A percentile compares a stretch with the other conserved stretches of the same genome.
These are phyloP conservation scores for Hirundo rustica DNA, from an alignment of 2,797 vertebrate genomes.

Conservation along the genomic window DNA sequence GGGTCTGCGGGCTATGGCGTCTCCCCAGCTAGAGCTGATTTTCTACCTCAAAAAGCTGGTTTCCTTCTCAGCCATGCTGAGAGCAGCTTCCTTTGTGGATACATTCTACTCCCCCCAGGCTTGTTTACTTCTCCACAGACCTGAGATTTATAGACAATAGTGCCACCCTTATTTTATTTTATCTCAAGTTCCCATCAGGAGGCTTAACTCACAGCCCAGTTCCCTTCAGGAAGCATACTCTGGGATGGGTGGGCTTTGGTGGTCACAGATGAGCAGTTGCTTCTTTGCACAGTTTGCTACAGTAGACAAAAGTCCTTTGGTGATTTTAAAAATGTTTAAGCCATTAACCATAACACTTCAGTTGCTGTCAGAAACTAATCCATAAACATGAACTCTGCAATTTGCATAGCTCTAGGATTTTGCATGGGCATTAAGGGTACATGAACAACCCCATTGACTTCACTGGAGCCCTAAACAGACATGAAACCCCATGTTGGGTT, in stretches of 20 bases:
- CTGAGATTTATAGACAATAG: neutral
- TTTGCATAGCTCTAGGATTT: neutral
- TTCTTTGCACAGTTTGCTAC: neutral
- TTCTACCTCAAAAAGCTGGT: neutral
- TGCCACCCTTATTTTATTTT: neutral
- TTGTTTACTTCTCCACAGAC: neutral
- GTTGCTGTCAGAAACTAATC: neutral
- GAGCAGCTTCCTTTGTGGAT: neutral
- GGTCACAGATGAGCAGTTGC: neutral
- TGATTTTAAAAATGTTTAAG: neutral
- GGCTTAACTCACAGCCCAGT: neutral
- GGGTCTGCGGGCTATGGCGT: neutral
- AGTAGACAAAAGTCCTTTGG: rapidly evolving
- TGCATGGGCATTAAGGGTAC: neutral
- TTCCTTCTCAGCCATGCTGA: too few species aligned
- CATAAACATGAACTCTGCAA: neutral
- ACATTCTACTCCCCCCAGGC: rapidly evolving
- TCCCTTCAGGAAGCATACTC: neutral
- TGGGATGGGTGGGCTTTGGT: neutral
- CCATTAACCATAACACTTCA: neutral
- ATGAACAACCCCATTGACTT: rapidly evolving
- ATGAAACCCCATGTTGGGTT: neutral
- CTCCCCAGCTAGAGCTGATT: neutral
- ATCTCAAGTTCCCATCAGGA: neutral
- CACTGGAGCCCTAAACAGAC: neutral